Base-by-base conservation (phyloP, 2,797 vertebrate genomes). In the Synanceia verrucosa region DNA sequence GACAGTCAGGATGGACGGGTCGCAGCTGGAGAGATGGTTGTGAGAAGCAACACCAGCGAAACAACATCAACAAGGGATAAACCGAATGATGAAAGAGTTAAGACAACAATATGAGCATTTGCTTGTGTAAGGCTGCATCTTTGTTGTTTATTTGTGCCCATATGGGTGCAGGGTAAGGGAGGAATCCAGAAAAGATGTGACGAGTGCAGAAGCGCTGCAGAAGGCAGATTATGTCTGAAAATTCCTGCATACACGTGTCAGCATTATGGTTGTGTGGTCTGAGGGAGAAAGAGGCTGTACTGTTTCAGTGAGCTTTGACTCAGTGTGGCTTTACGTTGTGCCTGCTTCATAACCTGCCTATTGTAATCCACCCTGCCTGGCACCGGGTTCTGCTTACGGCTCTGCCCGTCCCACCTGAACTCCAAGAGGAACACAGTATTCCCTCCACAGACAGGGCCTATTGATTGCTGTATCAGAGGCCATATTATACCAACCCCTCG, bases 391-490 rank as follows among this genome's bases (percentile, higher is more conserved):
- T 75, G 68, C 79, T 90, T 90, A 87, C 73, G 48, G 60, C 83
- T 69, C 69, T 65, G 47, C 51, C 65, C 57, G 44, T 76, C 83
- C 85, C 82, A 85, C 83, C 57, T 39, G 74, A 70, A 78, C 65
- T 64, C 75, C 52, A 10, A 61, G 74, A 86, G 83, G 71, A 85
- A 82, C 86, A 80, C 82, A 76, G 67, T 79, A 88, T 85, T 87
- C 88, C 87, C 90, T 82, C 83, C 73, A 79, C 88, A 89, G 88
- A 92, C 90, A 73, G 66, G 65, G 73, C 65, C 73, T 87, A 94
- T 94, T 86, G 94, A 94, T 94, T 87, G 81, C 75, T 79, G 79
- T 90, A 91, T 94, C 92, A 92, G 75, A 76, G 87, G 85, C 83
- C 81, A 88, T 86, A 91, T 91, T 91, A 92, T 81, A 89, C 81